Percentiles rank a stretch among this genome's conserved stretches.
These are phyloP conservation scores for Indicator indicator DNA, from an alignment of 2,113 vertebrate genomes.

Conservation along the genomic window DNA sequence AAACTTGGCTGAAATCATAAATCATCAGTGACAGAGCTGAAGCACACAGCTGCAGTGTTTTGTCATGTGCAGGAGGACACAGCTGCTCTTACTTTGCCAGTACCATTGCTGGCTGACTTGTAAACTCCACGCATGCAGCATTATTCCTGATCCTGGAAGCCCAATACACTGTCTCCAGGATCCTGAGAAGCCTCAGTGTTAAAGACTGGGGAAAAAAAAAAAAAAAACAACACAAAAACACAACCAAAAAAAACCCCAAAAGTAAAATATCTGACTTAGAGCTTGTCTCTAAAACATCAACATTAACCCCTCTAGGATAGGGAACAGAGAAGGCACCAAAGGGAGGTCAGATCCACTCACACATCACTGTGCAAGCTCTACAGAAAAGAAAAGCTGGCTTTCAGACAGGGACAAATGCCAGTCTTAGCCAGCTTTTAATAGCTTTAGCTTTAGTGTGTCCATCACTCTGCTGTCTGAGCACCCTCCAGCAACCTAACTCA, in stretches of 20 bases:
- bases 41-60: neutral
- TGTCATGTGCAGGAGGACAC: neutral
- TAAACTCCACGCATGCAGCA: neutral
- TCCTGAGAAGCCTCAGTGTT: neutral
- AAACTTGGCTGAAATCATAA: neutral
- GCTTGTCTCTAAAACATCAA: neutral
- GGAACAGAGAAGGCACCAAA: neutral
- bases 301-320: neutral
- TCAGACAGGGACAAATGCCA: neutral
- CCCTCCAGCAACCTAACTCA: neutral
- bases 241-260: no score
- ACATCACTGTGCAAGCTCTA: neutral
- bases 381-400: neutral
- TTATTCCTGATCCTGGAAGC: neutral
- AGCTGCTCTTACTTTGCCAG: neutral
- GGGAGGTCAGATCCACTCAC: neutral
- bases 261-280: neutral
- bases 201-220: neutral
- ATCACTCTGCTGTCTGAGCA: neutral
- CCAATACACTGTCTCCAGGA: neutral
- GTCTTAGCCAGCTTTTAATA: neutral
- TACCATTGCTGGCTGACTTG: neutral
- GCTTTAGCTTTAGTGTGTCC: neutral
- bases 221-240: no score
- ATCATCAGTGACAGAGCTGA: neutral